phyloP scores from a whole-genome alignment of 1,140 invertebrate species.

The Drosophila busckii region DNA sequence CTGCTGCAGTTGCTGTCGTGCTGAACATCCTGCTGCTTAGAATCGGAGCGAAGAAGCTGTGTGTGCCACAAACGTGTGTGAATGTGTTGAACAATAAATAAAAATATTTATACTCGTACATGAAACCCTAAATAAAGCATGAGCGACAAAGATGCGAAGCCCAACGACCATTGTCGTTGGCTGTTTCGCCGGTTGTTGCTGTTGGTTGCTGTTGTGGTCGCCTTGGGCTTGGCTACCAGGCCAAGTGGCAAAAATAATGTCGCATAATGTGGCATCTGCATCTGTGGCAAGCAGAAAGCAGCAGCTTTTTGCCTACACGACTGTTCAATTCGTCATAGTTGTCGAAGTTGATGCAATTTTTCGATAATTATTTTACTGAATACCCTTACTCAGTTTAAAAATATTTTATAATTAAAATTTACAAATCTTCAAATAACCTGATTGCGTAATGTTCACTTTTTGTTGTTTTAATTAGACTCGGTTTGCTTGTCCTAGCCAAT shows the following conservation, averaged over 20 bases:
- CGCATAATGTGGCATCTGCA: constrained; percentile 74
- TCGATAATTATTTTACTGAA: neutral
- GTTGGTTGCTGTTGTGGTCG: constrained; percentile 23
- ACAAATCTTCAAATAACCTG: too few species aligned
- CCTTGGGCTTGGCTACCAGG: constrained; percentile 44
- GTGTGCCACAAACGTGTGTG: constrained; percentile 63
- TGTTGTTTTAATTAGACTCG: neutral
- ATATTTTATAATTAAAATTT: neutral
- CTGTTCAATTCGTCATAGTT: constrained; percentile 46
- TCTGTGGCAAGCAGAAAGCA: constrained; percentile 55
- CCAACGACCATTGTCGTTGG: neutral
- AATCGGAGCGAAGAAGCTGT: constrained; percentile 5
- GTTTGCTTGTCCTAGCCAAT: too few species aligned
- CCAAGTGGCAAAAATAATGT: constrained; percentile 77
- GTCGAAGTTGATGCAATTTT: too few species aligned
- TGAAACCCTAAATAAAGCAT: constrained; percentile 76
- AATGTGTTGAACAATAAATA: constrained; percentile 77
- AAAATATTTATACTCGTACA: constrained; percentile 78
- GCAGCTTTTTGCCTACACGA: constrained; percentile 64
- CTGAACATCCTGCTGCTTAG: constrained; percentile 50
- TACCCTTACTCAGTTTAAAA: neutral
- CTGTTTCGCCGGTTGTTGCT: constrained; percentile 4
- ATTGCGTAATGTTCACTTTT: neutral
- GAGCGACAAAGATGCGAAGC: constrained; percentile 72
- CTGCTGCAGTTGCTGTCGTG: constrained; percentile 48